A percentile compares a stretch with the other conserved stretches of the same genome.
phyloP scores from a whole-genome alignment of 2,113 vertebrate genomes.

The Eulemur macaco region DNA sequence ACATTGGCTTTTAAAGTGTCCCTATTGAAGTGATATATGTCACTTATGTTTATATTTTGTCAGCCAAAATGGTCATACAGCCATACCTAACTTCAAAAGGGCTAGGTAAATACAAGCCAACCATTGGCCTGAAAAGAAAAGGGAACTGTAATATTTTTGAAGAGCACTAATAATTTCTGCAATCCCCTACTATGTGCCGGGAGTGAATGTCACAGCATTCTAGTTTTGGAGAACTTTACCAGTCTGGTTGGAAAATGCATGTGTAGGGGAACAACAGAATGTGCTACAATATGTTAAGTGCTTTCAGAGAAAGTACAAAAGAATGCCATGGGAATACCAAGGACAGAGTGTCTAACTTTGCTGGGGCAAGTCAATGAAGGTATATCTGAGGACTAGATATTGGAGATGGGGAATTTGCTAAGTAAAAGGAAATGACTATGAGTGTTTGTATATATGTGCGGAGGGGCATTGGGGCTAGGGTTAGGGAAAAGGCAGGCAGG shows the following conservation, averaged over 20 bases:
- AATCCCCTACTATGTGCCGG: neutral
- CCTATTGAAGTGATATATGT: neutral
- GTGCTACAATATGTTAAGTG: neutral
- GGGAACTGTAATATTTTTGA: neutral
- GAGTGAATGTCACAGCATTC: neutral
- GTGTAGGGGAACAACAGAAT: neutral
- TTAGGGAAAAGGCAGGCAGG: neutral
- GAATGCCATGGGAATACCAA: neutral
- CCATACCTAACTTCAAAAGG: neutral
- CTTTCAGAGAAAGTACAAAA: neutral
- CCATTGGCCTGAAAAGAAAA: neutral
- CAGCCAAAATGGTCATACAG: neutral
- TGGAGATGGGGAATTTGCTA: neutral
- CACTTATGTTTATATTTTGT: neutral
- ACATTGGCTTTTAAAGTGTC: neutral
- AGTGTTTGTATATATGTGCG: neutral
- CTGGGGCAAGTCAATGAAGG: neutral
- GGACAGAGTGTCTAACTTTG: neutral
- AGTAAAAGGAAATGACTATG: neutral
- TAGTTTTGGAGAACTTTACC: neutral
- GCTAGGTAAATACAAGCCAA: neutral
- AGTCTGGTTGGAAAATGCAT: neutral
- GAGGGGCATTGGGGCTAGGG: neutral
- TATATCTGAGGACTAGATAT: neutral
- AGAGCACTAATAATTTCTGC: neutral